Evolutionary conservation across 1,140 invertebrate genomes (phyloP).

Genomic region (Bombus soroeensis): DNA sequence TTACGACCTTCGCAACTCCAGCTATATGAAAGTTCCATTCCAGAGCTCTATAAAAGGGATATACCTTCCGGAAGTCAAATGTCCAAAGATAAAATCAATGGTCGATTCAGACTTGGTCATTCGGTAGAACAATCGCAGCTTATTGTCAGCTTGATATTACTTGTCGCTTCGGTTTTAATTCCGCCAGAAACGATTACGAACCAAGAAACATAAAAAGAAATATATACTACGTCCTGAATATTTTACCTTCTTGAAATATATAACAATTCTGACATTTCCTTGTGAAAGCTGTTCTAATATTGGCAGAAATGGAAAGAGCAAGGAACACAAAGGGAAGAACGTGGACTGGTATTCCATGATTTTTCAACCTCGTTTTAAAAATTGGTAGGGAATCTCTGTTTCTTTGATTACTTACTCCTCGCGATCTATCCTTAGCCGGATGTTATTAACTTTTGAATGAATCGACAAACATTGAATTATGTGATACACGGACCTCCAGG

Average conservation of each 20-base stretch:
- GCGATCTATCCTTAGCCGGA: not conserved
- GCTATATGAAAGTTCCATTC: not conserved
- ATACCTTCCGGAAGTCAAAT: not conserved
- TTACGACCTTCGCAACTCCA: not conserved
- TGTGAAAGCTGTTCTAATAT: constrained; percentile 5
- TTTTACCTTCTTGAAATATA: not conserved
- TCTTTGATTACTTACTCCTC: constrained; percentile 1
- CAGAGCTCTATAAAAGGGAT: not conserved
- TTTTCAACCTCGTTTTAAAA: not conserved
- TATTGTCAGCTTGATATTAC: not conserved
- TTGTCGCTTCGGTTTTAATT: constrained; percentile 3
- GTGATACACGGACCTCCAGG: not conserved
- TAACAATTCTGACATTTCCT: constrained; percentile 5
- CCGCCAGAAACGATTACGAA: not conserved
- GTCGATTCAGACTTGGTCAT: not conserved
- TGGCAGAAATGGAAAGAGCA: not conserved
- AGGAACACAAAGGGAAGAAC: not conserved
- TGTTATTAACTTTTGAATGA: not conserved
- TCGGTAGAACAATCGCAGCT: not conserved
- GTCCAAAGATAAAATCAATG: not conserved
- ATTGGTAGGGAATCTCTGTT: not conserved
- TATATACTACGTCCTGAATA: not conserved
- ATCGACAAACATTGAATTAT: constrained; percentile 23
- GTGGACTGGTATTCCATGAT: not conserved
- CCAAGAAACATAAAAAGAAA: not conserved